Evolutionary conservation across 2,797 vertebrate species (phyloP), one percentile per base, ranked within the genome.

Genomic region (Neosilurus hyrtlii): DNA sequence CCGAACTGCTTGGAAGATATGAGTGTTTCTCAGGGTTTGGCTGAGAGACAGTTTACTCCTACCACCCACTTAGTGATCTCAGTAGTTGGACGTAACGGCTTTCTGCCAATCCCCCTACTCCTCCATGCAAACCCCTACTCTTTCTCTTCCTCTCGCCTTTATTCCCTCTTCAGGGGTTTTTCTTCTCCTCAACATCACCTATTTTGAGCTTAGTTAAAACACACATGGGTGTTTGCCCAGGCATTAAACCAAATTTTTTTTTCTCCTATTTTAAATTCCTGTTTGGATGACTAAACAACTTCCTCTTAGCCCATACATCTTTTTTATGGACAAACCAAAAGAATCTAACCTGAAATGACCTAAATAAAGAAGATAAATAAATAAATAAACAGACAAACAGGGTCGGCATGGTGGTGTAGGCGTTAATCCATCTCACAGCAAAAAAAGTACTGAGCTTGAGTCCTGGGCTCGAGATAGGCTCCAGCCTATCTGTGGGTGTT

Each of bases 171-270:
- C 37, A 14, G 16, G 16, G 22, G 51, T 65, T 30, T 74, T 30
- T 59, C 72, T 82, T 85, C 65, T n/a, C 71, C 83, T 70, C 71
- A 61, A 68, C 57, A 81, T 83, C 78, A 72, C 61, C 84, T 84
- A 77, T 85, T 83, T 84, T 82, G 78, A 81, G 82, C 81, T 71
- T 74, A 90, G 86, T 89, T 89, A 93, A 92, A 92, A 91, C 89
- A 91, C 86, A 89, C 86, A 30, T 87, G 88, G 85, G 91, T 92
- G 92, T 92, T 88, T 91, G 86, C 87, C 91, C 85, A 89, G 90
- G 89, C 91, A 92, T 91, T 85, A 89, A 89, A 93, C 90, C 89
- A 43, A 76, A 79, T 87, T 90, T 89, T 90, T 90, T 89, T 89
- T 86, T 87, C 79, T 87, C 87, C 82, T 86, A 26, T 63, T 90